These are phyloP conservation scores for Haliclona indistincta DNA, from an alignment of 37 sponge, comb jelly and placozoan genomes.

Conservation along the genomic window DNA sequence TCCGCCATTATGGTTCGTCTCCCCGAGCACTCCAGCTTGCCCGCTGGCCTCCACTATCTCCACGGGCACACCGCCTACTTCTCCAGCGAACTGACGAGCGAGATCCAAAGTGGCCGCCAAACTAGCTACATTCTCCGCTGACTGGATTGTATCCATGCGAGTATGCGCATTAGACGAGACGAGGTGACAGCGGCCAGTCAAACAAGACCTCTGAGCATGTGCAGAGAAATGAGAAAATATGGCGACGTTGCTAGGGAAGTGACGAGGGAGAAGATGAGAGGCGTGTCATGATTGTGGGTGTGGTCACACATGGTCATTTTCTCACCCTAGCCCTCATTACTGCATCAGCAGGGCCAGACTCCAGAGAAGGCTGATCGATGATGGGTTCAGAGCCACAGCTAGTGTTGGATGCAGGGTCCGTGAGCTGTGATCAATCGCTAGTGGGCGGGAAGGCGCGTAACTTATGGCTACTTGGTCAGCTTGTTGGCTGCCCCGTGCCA, in stretches of 20 bases:
- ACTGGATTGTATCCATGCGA: conserved; percentile 49
- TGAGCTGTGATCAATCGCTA: conserved; percentile 19
- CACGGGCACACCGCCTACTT: conserved; percentile 30
- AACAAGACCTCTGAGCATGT: conserved; percentile 48
- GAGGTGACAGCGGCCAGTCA: conserved; percentile 30
- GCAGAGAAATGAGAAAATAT: conserved; percentile 33
- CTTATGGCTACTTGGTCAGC: conserved; percentile 63
- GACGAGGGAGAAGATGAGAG: too few relatives aligned
- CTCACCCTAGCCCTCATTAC: too few relatives aligned
- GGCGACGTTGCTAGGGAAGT: too few relatives aligned
- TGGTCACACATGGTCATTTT: too few relatives aligned
- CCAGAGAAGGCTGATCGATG: background rate
- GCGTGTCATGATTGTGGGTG: too few relatives aligned
- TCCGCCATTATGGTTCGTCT: conserved; percentile 22
- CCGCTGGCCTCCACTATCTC: conserved; percentile 56
- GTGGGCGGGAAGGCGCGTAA: conserved; percentile 83
- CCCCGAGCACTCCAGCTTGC: conserved; percentile 6
- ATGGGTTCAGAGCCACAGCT: background rate
- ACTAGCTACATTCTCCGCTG: background rate
- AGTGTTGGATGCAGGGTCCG: conserved; percentile 20
- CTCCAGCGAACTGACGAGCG: background rate
- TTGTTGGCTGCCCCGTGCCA: conserved; percentile 47
- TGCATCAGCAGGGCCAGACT: too few relatives aligned
- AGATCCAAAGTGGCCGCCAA: background rate
- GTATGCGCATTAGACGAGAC: conserved; percentile 41